Evolutionary conservation across 2,113 vertebrate species (phyloP), one percentile per base, ranked within the genome.

Genomic region (Meleagris gallopavo): DNA sequence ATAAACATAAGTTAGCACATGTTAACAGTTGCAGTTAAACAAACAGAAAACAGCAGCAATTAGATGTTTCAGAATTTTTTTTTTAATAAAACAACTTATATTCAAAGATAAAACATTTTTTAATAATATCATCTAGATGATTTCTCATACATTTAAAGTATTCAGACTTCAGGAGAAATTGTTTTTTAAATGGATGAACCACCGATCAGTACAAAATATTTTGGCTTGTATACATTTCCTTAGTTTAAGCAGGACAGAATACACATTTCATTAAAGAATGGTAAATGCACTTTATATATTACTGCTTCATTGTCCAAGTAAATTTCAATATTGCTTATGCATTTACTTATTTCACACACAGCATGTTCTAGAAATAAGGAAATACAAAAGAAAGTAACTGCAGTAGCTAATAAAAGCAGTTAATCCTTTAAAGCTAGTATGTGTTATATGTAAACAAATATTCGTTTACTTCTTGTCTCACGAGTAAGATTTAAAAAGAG

Each of bases 111-210:
- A 93, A 91, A n/a, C 70, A 87, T 62, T 85, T 82, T 83, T 71
- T 79, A 90, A 94, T 72, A 93, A 71, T 73, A 78, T 58, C 76
- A 25, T 25, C 22, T 69, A 86, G 90, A 22, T 66, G 77, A 85
- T 95, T 95, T 92, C 70, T 93, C 64, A 88, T 82, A 52, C 55
- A 86, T 93, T 95, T 95, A 84, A 93, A 95, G 95, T 87, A 93
- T 89, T 73, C 83, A 96, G 66, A 57, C 79, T 94, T 87, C 60
- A 55, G 88, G 86, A 95, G 22, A 96, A 95, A 77, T 8, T 3
- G 90, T 80, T 91, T 95, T 66, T 86, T 93, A 77, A 79, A 87
- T 43, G 91, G 86, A 86, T 64, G 77, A 95, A 84, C 61, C 67
- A 89, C 83, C 67, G 77, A 92, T 84, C 75, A 79, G 64, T 78